Base-by-base conservation (phyloP, 2,888 invertebrate genomes). In the Chesias legatella region DNA sequence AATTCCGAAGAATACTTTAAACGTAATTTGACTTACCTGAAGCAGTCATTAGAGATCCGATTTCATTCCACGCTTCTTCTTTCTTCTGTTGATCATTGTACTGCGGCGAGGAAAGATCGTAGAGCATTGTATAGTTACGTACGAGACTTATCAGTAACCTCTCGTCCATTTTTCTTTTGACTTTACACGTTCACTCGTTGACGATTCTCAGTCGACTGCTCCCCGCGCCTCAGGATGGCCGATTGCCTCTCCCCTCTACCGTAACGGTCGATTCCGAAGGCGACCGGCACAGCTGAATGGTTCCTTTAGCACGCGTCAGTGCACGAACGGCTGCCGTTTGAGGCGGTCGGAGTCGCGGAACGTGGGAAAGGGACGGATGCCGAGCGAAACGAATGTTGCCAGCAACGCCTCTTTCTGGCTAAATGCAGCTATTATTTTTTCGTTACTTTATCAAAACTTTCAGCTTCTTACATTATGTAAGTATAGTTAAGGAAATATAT, bases 21-120 rank as follows among this genome's bases (percentile, higher is more conserved):
- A n/a, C n/a, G n/a, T n/a, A n/a, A 32, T 20, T 24, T 21, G 11
- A 31, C 27, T 34, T 26, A 45, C 45, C 35, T 33, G 45, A 10
- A 7, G 32, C 21, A 3, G 39, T 32, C 9, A 20, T 33, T 8
- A 36, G 8, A 11, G 7, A 23, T 0, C 40, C 24, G 8, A 45
- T 45, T 40, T 40, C 45, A 10, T 33, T 33, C 45, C 45, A 45
- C 5, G 45, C 45, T 36, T 45, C 45, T 7, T 45, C 45, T 25
- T 45, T 45, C 29, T 40, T 40, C 13, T 17, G 25, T 17, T 40
- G 40, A 6, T 45, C 36, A 26, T 17, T 33, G 33, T 45, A 45
- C 33, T 40, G 24, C 6, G 45, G 33, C 2, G 40, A 40, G 7
- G 33, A 7, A 6, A 45, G 6, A 9, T 45, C 40, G 29, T 45